A percentile compares a stretch with the other conserved stretches of the same genome.
These are phyloP conservation scores for Hemiscyllium ocellatum DNA, from an alignment of 2,113 vertebrate genomes.

Conservation along the genomic window DNA sequence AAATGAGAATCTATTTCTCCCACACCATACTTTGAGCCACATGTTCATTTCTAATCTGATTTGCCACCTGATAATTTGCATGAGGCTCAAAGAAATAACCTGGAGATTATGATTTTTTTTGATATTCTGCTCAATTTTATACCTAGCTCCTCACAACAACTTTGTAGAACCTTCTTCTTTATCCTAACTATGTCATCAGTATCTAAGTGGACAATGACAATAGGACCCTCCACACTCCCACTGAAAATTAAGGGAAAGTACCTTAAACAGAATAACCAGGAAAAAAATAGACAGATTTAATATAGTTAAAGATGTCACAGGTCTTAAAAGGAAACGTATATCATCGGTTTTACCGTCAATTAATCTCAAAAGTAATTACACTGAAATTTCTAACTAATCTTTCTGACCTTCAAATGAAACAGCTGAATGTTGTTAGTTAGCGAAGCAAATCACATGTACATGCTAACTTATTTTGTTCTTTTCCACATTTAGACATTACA, in stretches of 20 bases:
- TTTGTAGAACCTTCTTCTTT: no score
- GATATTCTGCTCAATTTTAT: no score
- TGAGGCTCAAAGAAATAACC: no score
- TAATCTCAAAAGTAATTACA: not conserved
- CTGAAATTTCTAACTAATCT: not conserved
- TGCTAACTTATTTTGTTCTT: not conserved
- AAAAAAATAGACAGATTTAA: not conserved
- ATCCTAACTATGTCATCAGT: no score
- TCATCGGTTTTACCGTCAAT: not conserved
- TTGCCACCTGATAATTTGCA: no score
- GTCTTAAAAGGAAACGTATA: not conserved
- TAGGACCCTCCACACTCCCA: no score
- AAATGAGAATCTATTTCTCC: no score
- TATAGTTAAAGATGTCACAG: not conserved
- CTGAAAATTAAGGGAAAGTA: not conserved
- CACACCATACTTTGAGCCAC: no score
- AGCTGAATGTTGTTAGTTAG: not conserved
- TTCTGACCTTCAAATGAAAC: not conserved
- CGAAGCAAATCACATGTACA: not conserved
- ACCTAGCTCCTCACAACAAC: no score
- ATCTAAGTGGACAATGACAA: no score
- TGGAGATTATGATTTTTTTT: no score
- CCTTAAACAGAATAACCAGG: not conserved
- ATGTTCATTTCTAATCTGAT: no score
- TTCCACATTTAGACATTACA: not conserved